A percentile compares a stretch with the other conserved stretches of the same genome.
Conservation (phyloP, 2,888 invertebrate species). For the Tridacna crocea region DNA sequence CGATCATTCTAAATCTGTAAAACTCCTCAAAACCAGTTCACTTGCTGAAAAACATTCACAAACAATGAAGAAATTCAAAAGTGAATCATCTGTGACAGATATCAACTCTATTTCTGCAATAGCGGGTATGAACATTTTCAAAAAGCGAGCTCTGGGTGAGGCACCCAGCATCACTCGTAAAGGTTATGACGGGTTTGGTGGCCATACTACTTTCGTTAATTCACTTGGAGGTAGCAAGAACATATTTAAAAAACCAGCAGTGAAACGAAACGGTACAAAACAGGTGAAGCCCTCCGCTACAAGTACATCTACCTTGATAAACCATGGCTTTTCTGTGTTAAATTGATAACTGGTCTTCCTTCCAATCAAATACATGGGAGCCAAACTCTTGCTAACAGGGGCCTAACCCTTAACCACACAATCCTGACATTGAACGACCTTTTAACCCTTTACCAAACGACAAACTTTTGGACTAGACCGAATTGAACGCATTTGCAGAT, state of each 20-base stretch:
- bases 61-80: conserved; percentile 44
- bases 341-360: neutral
- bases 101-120: conserved; percentile 41
- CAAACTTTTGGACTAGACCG: no score
- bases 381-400: neutral
- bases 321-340: conserved; percentile 43
- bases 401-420: neutral
- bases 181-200: conserved; percentile 78
- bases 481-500: no score
- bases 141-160: conserved; percentile 62
- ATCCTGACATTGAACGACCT: neutral
- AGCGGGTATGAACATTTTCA: conserved; percentile 73
- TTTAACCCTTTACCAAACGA: neutral
- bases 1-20: conserved; percentile 34
- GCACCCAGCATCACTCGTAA: conserved; percentile 68
- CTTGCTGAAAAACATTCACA: conserved; percentile 59
- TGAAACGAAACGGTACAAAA: conserved; percentile 46
- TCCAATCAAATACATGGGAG: neutral
- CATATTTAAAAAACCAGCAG: conserved; percentile 52
- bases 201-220: conserved; percentile 73
- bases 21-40: conserved; percentile 70
- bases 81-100: conserved; percentile 47
- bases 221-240: conserved; percentile 46
- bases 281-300: conserved; percentile 45
- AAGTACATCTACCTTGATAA: conserved; percentile 52